Conservation (phyloP, 1,140 invertebrate genomes). For the Pseudomyrmex concolor region DNA sequence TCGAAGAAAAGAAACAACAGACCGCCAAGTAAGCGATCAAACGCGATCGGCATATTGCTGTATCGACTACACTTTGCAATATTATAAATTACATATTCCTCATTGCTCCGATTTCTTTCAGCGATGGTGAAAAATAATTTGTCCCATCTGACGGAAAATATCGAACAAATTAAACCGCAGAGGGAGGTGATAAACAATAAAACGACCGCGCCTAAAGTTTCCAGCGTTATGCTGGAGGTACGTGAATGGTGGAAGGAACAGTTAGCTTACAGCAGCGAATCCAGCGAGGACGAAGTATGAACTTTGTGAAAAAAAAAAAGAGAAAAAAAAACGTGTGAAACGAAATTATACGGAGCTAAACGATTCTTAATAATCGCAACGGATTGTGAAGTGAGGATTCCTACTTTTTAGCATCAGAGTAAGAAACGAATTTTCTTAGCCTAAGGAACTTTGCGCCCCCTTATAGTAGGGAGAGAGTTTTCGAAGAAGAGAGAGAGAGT, state of each 20-base stretch:
- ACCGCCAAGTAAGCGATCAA: conserved; percentile 85
- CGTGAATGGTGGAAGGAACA: conserved; percentile 89
- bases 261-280: conserved; percentile 86
- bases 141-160: conserved; percentile 82
- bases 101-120: conserved; percentile 44
- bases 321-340: too few species aligned
- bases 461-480: neutral
- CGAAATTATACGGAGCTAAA: neutral
- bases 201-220: conserved; percentile 84
- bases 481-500: conserved; percentile 14
- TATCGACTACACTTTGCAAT: neutral
- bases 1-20: conserved; percentile 89
- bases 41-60: neutral
- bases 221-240: conserved; percentile 86
- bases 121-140: conserved; percentile 83
- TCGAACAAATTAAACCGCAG: conserved; percentile 82
- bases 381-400: conserved; percentile 11
- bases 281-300: conserved; percentile 85
- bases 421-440: conserved; percentile 37
- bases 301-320: neutral
- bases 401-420: neutral
- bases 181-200: conserved; percentile 80
- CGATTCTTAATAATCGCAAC: neutral
- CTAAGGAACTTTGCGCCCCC: conserved; percentile 23
- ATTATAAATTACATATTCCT: neutral